Evolutionary conservation across 2,888 invertebrate genomes (phyloP).

Genomic region (Papilio gigon): DNA sequence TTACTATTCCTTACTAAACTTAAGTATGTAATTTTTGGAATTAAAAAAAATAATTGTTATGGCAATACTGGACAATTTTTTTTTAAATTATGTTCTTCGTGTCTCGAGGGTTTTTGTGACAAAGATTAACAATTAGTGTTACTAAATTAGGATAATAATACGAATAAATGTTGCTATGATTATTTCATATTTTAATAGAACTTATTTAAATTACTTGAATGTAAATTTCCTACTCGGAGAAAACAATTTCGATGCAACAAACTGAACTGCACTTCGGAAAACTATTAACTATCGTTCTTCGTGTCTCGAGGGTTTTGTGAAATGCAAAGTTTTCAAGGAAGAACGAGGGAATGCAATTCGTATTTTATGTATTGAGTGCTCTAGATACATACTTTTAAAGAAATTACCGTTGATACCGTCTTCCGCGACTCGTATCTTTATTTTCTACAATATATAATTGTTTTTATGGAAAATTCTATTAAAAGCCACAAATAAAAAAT

Average conservation of each 20-base stretch:
- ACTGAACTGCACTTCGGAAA: conserved; percentile 15
- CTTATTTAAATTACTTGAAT: conserved; percentile 2
- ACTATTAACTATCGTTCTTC: conserved; percentile 11
- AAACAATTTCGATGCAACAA: background rate
- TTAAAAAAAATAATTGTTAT: no score
- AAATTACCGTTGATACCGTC: background rate
- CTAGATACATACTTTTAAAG: background rate
- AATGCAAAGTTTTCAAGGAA: conserved; percentile 1
- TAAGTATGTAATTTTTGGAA: no score
- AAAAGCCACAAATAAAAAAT: background rate
- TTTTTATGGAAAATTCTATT: conserved; percentile 1
- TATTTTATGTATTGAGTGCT: conserved; percentile 5
- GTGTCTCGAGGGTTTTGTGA: conserved; percentile 13
- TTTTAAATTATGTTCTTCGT: no score
- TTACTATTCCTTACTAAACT: no score
- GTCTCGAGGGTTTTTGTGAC: no score
- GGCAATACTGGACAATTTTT: no score
- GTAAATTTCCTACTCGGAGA: background rate
- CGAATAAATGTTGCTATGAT: background rate
- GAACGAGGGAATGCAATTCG: background rate
- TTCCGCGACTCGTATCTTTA: background rate
- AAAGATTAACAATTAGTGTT: no score
- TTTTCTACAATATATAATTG: background rate
- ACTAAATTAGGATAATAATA: no score
- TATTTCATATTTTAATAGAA: background rate